These are phyloP conservation scores for Plodia interpunctella DNA, from an alignment of 1,140 invertebrate species.

Conservation along the genomic window DNA sequence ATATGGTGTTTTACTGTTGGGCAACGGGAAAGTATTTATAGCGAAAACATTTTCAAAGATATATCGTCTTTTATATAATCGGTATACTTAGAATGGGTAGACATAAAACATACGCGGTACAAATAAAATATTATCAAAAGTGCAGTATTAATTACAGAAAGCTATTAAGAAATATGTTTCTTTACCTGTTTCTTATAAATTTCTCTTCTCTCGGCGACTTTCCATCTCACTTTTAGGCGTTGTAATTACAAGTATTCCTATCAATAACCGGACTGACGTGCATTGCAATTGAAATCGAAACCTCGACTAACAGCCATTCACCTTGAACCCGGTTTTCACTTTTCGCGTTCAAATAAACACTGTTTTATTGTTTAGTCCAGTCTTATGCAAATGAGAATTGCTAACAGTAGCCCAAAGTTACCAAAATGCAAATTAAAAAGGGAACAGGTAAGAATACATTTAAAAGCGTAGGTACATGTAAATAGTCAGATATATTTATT, in stretches of 20 bases:
- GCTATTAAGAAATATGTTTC: background rate
- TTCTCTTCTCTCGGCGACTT: background rate
- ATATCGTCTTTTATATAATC: too few species aligned
- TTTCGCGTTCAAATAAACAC: slow-evolving; percentile 65
- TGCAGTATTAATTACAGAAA: too few species aligned
- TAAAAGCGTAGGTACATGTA: background rate
- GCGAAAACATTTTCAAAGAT: too few species aligned
- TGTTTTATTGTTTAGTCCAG: slow-evolving; percentile 62
- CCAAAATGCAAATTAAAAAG: background rate
- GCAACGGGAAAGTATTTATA: too few species aligned
- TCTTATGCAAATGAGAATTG: slow-evolving; percentile 69
- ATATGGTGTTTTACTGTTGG: too few species aligned
- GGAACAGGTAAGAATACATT: background rate
- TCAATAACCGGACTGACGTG: slow-evolving; percentile 34
- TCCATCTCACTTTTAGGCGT: background rate
- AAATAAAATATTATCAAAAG: too few species aligned
- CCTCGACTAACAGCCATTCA: slow-evolving; percentile 50
- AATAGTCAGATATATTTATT: background rate
- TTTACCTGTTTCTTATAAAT: background rate
- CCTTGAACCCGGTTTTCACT: slow-evolving; percentile 72
- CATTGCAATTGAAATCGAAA: slow-evolving; percentile 50
- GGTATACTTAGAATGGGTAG: too few species aligned
- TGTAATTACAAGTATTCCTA: background rate
- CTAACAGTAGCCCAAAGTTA: slow-evolving; percentile 51
- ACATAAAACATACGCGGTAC: too few species aligned